phyloP scores from a whole-genome alignment of 2,797 vertebrate genomes.

The Coccyzus lansbergi region DNA sequence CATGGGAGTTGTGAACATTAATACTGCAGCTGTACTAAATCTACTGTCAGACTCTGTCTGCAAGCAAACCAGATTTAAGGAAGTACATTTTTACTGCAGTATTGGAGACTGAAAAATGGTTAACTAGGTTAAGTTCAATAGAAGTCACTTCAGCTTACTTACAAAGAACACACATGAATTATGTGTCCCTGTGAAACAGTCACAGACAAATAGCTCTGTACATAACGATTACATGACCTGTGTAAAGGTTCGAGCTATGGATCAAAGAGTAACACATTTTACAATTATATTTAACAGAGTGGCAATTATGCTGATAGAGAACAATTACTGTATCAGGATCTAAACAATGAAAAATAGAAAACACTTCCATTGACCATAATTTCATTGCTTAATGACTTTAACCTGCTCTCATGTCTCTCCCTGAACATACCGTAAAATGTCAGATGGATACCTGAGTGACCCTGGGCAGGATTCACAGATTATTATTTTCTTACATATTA shows the following conservation, averaged over 20 bases:
- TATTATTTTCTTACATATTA: not conserved
- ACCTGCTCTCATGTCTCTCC: not conserved
- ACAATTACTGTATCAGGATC: not conserved
- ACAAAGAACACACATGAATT: not conserved
- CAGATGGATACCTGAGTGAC: not conserved
- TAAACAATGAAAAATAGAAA: not conserved
- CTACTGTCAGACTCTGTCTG: slow-evolving; percentile 66
- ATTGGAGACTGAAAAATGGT: slow-evolving; percentile 37
- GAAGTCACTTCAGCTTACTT: not conserved
- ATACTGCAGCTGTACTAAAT: slow-evolving; percentile 75
- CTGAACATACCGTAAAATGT: slow-evolving; percentile 2
- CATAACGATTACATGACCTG: not conserved
- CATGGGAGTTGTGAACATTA: slow-evolving; percentile 67
- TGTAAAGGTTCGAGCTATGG: not conserved
- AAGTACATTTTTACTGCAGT: slow-evolving; percentile 54
- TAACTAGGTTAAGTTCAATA: slow-evolving; percentile 29
- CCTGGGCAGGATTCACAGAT: not conserved
- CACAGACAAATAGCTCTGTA: not conserved
- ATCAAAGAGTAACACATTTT: not conserved
- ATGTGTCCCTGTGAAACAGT: not conserved
- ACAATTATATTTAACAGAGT: not conserved
- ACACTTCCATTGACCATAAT: not conserved
- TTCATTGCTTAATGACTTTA: not conserved
- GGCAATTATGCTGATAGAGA: not conserved
- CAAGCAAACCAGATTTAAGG: slow-evolving; percentile 68